Evolutionary conservation across 1,140 invertebrate genomes (phyloP), one percentile per base, ranked within the genome.

Genomic region (Drosophila nigrodunni): DNA sequence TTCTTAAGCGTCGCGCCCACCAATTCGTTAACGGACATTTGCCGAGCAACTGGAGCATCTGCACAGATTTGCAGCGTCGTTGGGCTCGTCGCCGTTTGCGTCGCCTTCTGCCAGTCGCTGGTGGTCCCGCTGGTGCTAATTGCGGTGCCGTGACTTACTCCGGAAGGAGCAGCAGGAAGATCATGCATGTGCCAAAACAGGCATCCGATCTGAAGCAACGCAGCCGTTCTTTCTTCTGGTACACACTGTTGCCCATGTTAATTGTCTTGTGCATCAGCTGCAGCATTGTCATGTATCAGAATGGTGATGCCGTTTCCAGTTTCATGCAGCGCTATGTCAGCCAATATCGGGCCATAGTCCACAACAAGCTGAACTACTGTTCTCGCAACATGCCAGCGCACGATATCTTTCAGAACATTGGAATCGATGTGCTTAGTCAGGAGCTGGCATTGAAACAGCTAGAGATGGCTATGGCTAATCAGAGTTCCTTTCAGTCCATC

Each of bases 281-380:
- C 49, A 39, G 66, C 50, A 70, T 75, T 9, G n/a, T 50, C 7
- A n/a, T 73, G 37, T 67, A 60, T n/a, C 50, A 67, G 34, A 66
- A 66, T 4, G 15, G 47, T 3, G 41, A 54, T 7, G 30, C n/a
- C n/a, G 13, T 81, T 2, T 35, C 64, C 7, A 64, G 61, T 7
- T 76, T 81, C 30, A 44, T 66, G 55, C 55, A 74, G 4, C 78
- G 57, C 5, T 82, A 82, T 21, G 34, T 35, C 1, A 59, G 11
- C 3, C 79, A 82, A 10, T 80, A 77, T 10, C 65, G 77, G 10
- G 65, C 71, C 10, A 83, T 90, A 25, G 55, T 90, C 0, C 78
- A 91, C 61, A 80, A 86, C 10, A 83, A 79, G 35, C 11, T 52
- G 0, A 70, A 90, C 44, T 90, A 91, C 46, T 91, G 89, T 52